Evolutionary conservation across 2,113 vertebrate genomes (phyloP).

Genomic region (Campylomormyrus numenius): DNA sequence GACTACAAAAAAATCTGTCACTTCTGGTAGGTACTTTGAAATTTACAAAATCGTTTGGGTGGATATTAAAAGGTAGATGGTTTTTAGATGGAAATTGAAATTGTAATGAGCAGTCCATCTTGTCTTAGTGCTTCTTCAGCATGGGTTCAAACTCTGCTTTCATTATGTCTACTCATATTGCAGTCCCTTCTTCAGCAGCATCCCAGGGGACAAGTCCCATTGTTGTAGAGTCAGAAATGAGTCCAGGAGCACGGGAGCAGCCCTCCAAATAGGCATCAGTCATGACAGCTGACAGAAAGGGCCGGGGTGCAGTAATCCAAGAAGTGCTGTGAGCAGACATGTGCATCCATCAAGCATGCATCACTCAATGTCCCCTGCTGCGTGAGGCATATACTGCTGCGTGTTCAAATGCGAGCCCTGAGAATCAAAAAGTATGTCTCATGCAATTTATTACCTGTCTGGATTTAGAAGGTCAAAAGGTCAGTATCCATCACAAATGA

Average conservation of each 20-base stretch:
- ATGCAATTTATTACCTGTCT: background rate
- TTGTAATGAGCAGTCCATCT: background rate
- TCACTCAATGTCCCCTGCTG: background rate
- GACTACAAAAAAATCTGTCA: background rate
- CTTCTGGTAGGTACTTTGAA: background rate
- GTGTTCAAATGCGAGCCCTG: background rate
- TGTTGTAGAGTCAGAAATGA: too few relatives aligned
- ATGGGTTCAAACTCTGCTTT: background rate
- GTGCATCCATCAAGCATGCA: background rate
- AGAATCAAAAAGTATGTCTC: background rate
- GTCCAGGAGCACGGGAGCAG: background rate
- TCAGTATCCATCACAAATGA: conserved; percentile 6
- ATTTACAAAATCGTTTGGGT: background rate
- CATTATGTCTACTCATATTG: background rate
- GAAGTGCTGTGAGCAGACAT: background rate
- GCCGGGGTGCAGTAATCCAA: background rate
- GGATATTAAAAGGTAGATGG: background rate
- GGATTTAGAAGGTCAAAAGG: background rate
- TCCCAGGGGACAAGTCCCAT: background rate
- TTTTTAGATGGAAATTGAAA: background rate
- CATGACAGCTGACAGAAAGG: background rate
- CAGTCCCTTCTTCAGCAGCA: background rate
- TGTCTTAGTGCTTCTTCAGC: background rate
- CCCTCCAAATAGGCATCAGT: background rate
- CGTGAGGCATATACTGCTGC: background rate